Percentiles rank a stretch among this genome's conserved stretches.
phyloP scores from a whole-genome alignment of 2,797 vertebrate genomes.

The Gallinago stenura region DNA sequence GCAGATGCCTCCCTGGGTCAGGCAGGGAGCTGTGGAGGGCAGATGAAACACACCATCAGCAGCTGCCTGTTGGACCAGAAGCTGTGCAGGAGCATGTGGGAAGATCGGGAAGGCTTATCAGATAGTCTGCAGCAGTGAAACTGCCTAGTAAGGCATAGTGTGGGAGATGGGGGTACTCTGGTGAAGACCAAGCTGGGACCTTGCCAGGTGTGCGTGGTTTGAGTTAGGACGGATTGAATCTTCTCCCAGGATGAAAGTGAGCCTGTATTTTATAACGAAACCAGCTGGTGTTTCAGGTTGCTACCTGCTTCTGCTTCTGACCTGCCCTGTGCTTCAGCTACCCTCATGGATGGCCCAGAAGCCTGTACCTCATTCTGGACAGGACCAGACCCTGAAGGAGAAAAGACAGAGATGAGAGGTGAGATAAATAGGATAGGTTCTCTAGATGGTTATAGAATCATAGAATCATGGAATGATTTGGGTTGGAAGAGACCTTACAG shows the following conservation, averaged over 20 bases:
- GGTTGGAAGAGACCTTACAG: neutral
- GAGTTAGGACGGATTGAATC: neutral
- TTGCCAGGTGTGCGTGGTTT: conserved; percentile 30
- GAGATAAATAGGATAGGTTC: neutral
- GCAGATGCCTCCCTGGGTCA: neutral
- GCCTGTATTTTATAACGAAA: neutral
- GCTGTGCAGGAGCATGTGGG: neutral
- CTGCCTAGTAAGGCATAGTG: conserved; percentile 45
- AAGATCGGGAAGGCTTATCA: conserved; percentile 65
- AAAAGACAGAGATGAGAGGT: neutral
- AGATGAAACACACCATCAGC: neutral
- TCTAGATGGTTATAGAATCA: neutral
- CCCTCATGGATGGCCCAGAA: neutral
- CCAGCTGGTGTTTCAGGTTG: conserved; percentile 36
- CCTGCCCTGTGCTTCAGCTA: neutral
- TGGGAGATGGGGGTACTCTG: conserved; percentile 44
- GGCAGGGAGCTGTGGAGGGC: neutral
- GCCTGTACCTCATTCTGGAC: neutral
- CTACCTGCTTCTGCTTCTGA: conserved; percentile 15
- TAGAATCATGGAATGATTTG: neutral
- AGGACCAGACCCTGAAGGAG: neutral
- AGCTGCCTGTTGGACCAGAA: conserved; percentile 15
- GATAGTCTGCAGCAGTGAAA: conserved; percentile 35
- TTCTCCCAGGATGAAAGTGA: conserved; percentile 50
- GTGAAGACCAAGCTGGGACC: conserved; percentile 20